Evolutionary conservation across 2,888 invertebrate genomes (phyloP), one percentile per base, ranked within the genome.

Genomic region (Eristalis tenax): DNA sequence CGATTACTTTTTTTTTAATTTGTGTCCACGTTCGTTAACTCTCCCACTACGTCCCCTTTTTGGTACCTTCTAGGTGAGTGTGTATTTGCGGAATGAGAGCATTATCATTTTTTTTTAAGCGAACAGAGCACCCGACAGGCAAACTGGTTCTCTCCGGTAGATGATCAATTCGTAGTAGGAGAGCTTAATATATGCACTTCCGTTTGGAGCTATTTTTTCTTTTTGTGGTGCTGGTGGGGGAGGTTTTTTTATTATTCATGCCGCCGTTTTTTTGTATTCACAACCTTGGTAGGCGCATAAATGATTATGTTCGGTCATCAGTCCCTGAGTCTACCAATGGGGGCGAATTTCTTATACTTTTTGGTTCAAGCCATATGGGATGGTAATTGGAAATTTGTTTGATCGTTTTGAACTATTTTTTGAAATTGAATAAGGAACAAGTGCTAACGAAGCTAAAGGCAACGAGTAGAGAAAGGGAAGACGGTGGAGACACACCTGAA

Each of bases 11-110:
- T 83, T 79, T 73, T 10, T 57, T 57, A 76, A 73, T 76, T 87
- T 80, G 65, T 83, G 83, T 80, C 87, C 87, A 83, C 68, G 61
- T 83, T 87, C 83, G 79, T 83, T 83, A 76, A 59, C 78, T 86
- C 78, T 66, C 70, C 57, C 75, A 66, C 50, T 71, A 35, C n/a
- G 40, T 61, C 5, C 32, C 2, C 35, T 70, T 35, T 74, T 73
- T 68, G 64, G 18, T 73, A n/a, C 43, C 35, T 59, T 59, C 63
- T 69, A 65, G 77, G 69, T 78, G 61, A 69, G 28, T 75, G 38
- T 75, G 63, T 74, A n/a, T 69, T 13, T 69, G 77, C 65, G 50
- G 65, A 40, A 75, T 83, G 83, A 32, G 76, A 82, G 70, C 56
- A 75, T 71, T 75, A 83, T 86, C 66, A 64, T 78, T 86, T 26